A percentile compares a stretch with the other conserved stretches of the same genome.
Evolutionary conservation across 2,888 invertebrate genomes (phyloP).

Genomic region (Xestoiulus laeticollis): DNA sequence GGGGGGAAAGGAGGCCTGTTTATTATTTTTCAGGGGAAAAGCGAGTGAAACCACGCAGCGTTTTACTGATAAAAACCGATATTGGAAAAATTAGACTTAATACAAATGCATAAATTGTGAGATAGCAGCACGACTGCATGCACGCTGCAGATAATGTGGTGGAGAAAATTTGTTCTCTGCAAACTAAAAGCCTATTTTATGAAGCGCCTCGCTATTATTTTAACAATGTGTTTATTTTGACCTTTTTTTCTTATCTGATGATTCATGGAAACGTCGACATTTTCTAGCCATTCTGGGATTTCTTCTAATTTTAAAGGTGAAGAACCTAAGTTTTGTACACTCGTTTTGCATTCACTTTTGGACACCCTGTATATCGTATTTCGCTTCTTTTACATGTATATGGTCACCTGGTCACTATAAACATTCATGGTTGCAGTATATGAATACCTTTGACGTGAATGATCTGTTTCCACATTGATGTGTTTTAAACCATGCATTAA

Average conservation of each 20-base stretch:
- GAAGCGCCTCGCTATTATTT: background rate
- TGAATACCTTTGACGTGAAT: too few relatives aligned
- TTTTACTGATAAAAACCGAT: conserved; percentile 38
- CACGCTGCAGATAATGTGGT: conserved; percentile 1
- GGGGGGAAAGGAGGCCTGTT: background rate
- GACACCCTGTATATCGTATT: too few relatives aligned
- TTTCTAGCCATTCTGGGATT: background rate
- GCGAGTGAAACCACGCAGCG: conserved; percentile 1
- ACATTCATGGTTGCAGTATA: too few relatives aligned
- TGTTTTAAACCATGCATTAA: too few relatives aligned
- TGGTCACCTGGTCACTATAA: too few relatives aligned
- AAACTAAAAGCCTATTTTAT: conserved; percentile 1
- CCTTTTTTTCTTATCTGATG: conserved; percentile 31
- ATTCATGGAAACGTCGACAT: background rate
- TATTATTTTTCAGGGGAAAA: background rate
- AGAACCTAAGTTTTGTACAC: too few relatives aligned
- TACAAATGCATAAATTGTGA: conserved; percentile 24
- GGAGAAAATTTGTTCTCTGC: background rate
- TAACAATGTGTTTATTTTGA: conserved; percentile 31
- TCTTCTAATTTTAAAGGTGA: background rate
- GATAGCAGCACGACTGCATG: background rate
- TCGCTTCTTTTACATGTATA: too few relatives aligned
- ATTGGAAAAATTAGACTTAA: conserved; percentile 20
- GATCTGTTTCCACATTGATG: too few relatives aligned
- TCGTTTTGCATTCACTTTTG: too few relatives aligned